These are phyloP conservation scores for Trypoxylon attenuatum DNA, from an alignment of 2,888 invertebrate species.

Conservation along the genomic window DNA sequence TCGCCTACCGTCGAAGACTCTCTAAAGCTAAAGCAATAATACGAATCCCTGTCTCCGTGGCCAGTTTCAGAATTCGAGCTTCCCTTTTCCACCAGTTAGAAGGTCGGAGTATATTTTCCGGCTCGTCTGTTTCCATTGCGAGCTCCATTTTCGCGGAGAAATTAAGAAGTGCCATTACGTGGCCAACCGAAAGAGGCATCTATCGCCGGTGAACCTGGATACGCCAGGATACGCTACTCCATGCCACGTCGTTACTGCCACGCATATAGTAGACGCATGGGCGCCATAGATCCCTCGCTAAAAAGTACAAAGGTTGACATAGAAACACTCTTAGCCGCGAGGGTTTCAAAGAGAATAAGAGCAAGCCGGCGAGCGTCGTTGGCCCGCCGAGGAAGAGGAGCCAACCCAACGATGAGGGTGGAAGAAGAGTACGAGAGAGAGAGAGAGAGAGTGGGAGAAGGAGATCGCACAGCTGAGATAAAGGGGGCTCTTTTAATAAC, in stretches of 20 bases:
- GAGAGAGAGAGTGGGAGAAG: not conserved
- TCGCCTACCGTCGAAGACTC: slow-evolving; percentile 2
- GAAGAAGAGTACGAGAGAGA: not conserved
- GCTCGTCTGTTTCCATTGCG: slow-evolving; percentile 40
- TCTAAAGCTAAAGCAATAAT: slow-evolving; percentile 26
- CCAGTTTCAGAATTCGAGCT: slow-evolving; percentile 4
- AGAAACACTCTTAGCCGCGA: slow-evolving; percentile 71
- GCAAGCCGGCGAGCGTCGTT: slow-evolving; percentile 17
- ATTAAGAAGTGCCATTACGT: slow-evolving; percentile 61
- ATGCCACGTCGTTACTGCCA: slow-evolving; percentile 45
- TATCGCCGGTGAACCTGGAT: too few relatives aligned
- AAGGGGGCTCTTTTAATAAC: slow-evolving; percentile 73
- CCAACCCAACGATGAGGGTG: slow-evolving; percentile 10
- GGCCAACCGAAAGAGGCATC: slow-evolving; percentile 30
- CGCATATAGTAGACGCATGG: slow-evolving; percentile 58
- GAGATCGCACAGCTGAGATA: slow-evolving; percentile 48
- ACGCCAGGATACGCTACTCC: too few relatives aligned
- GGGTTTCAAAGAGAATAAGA: slow-evolving; percentile 56
- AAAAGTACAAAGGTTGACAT: slow-evolving; percentile 74
- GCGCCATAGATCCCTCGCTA: slow-evolving; percentile 65
- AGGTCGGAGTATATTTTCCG: slow-evolving; percentile 23
- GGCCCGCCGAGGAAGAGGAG: not conserved
- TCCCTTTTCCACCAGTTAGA: slow-evolving; percentile 9
- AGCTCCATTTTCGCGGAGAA: slow-evolving; percentile 43
- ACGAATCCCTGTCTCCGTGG: slow-evolving; percentile 21